Percentiles rank a stretch among this genome's conserved stretches.
These are phyloP conservation scores for Laticauda colubrina DNA, from an alignment of 2,113 vertebrate genomes.

Conservation along the genomic window DNA sequence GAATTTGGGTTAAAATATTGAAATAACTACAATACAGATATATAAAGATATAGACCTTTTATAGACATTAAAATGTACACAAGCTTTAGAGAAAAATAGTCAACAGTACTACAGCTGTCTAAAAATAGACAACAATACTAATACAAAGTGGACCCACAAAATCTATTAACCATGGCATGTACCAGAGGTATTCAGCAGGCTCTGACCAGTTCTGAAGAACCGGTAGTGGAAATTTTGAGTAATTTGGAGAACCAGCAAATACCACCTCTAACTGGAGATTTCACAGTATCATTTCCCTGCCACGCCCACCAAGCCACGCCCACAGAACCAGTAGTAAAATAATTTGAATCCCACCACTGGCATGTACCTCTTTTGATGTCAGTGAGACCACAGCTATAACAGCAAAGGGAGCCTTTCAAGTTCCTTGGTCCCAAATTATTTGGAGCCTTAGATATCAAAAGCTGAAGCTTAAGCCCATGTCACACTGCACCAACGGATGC, in stretches of 20 bases:
- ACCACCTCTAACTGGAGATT: too few species aligned
- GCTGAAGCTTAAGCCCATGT: too few species aligned
- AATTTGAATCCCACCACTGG: too few species aligned
- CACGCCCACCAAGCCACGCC: too few species aligned
- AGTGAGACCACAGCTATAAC: neutral
- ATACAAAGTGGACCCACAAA: neutral
- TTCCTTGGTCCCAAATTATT: neutral
- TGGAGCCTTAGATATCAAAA: neutral
- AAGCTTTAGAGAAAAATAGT: neutral
- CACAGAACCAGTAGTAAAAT: too few species aligned
- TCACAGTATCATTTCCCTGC: too few species aligned
- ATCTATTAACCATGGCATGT: neutral
- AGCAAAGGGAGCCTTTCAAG: neutral
- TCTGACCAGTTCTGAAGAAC: too few species aligned
- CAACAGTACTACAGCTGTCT: neutral
- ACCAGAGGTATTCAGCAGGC: too few species aligned
- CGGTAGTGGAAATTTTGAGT: too few species aligned
- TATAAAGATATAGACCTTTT: neutral
- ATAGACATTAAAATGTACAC: neutral
- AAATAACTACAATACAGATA: neutral
- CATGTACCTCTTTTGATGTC: neutral
- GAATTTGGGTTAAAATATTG: neutral
- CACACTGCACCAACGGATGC: too few species aligned
- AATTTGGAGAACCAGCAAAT: too few species aligned
- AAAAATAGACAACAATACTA: neutral